Conservation (phyloP, 2,888 invertebrate genomes). For the Peribatodes rhomboidaria region DNA sequence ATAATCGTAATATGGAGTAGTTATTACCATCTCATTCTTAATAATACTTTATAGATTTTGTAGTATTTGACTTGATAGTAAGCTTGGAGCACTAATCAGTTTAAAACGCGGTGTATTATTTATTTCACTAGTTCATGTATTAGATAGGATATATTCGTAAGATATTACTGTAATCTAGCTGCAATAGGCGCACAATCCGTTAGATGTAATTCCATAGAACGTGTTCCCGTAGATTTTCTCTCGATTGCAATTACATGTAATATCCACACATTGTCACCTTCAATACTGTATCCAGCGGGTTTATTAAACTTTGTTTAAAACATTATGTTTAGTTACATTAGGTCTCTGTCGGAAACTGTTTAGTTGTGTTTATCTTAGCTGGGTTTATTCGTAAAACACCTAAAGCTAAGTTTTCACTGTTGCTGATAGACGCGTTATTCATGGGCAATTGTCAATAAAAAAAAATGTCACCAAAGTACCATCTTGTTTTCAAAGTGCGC, state of each 20-base stretch:
- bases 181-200: constrained; percentile 64
- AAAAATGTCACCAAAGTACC: neutral
- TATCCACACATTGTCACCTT: constrained; percentile 33
- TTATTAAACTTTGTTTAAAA: constrained; percentile 12
- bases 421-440: too few relatives aligned
- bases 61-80: constrained; percentile 52
- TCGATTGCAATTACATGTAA: constrained; percentile 43
- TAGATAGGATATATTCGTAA: constrained; percentile 64
- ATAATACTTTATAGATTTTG: constrained; percentile 48
- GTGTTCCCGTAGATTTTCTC: constrained; percentile 48
- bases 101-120: constrained; percentile 57
- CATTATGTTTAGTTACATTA: constrained; percentile 37
- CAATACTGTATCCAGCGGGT: constrained; percentile 7
- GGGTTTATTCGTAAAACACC: neutral
- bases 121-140: constrained; percentile 62
- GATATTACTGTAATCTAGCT: constrained; percentile 65
- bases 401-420: neutral
- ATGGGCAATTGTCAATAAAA: neutral
- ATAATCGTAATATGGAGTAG: constrained; percentile 44
- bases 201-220: constrained; percentile 50
- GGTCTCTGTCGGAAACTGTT: constrained; percentile 62
- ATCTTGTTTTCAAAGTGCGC: too few relatives aligned
- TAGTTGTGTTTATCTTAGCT: constrained; percentile 13
- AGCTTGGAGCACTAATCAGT: constrained; percentile 67
- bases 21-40: constrained; percentile 53